phyloP scores from a whole-genome alignment of 2,797 vertebrate genomes.

The Morus bassanus region DNA sequence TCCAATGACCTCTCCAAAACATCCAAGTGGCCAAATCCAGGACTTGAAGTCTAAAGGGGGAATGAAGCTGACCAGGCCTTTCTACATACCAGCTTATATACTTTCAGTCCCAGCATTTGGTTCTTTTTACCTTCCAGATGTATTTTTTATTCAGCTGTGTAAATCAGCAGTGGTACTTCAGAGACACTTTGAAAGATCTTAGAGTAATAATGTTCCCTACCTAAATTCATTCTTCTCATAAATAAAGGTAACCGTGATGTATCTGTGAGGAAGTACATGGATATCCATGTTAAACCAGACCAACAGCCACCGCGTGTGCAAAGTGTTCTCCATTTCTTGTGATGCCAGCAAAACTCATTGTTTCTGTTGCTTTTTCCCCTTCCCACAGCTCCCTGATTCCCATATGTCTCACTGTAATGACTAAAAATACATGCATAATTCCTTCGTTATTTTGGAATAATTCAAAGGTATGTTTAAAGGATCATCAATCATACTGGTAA shows the following conservation, averaged over 20 bases:
- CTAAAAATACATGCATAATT: neutral
- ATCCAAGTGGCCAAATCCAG: neutral
- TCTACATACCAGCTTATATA: fast-evolving
- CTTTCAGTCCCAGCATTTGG: neutral
- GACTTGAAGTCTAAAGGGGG: neutral
- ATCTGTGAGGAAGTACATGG: neutral
- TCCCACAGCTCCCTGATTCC: neutral
- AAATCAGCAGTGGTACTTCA: neutral
- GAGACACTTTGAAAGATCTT: neutral
- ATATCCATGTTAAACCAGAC: neutral
- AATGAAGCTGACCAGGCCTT: neutral
- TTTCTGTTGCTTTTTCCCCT: neutral
- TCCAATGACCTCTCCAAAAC: neutral
- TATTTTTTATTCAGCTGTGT: neutral
- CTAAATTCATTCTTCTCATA: neutral
- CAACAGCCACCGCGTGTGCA: fast-evolving
- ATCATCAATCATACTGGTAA: constrained; percentile 20
- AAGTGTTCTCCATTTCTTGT: neutral
- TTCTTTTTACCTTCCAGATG: neutral
- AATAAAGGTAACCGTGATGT: neutral
- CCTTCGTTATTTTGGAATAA: constrained; percentile 13
- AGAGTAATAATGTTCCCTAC: neutral
- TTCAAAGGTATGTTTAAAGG: constrained; percentile 22
- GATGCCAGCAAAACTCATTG: neutral
- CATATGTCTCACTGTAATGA: neutral